A percentile compares a stretch with the other conserved stretches of the same genome.
These are phyloP conservation scores for Choloepus didactylus DNA, from an alignment of 2,797 vertebrate genomes.

Conservation along the genomic window DNA sequence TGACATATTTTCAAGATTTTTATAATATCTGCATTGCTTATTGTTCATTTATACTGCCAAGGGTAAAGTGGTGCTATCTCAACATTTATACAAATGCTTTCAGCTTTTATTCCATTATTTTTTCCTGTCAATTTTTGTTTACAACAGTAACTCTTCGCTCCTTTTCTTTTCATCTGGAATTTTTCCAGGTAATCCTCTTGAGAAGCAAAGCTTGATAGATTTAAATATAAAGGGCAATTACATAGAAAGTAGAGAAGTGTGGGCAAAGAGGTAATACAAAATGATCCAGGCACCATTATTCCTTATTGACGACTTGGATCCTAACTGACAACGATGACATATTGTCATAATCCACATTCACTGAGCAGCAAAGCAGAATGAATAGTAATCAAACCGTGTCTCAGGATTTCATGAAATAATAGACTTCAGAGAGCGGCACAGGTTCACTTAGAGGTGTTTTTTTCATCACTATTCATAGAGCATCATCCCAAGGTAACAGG, in stretches of 20 bases:
- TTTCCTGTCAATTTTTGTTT: constrained; percentile 14
- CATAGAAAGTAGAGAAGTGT: neutral
- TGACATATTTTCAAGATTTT: constrained; percentile 21
- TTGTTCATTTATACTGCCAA: neutral
- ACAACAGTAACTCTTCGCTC: neutral
- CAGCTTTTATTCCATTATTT: neutral
- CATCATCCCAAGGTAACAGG: constrained; percentile 2
- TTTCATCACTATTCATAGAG: neutral
- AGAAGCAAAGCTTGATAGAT: constrained; percentile 39
- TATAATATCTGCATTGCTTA: neutral
- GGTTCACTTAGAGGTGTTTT: constrained; percentile 34
- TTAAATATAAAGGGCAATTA: constrained; percentile 43
- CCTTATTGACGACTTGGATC: neutral
- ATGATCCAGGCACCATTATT: neutral
- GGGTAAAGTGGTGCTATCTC: neutral
- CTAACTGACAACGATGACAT: constrained; percentile 40
- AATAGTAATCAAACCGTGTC: constrained; percentile 15
- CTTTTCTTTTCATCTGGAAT: neutral
- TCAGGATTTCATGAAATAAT: neutral
- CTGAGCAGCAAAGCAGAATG: neutral
- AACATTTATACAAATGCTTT: neutral
- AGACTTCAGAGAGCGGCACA: neutral
- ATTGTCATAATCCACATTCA: constrained; percentile 44
- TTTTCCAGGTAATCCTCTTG: constrained; percentile 47
- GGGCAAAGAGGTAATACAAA: neutral